These are phyloP conservation scores for Tinamus major DNA, from an alignment of 2,797 vertebrate species.

Conservation along the genomic window DNA sequence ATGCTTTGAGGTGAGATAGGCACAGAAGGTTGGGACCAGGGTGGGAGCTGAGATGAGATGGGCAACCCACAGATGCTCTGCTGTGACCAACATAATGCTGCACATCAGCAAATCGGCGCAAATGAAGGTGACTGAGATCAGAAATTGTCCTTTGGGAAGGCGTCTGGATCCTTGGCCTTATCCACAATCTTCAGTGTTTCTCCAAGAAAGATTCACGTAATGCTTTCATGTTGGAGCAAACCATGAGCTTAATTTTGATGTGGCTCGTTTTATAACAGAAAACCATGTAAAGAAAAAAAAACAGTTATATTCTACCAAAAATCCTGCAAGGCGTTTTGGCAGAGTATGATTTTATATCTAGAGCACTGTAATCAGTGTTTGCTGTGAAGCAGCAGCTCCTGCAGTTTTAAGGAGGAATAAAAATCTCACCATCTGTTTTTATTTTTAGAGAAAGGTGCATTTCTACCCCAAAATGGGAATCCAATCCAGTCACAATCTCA, in stretches of 20 bases:
- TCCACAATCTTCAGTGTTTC: neutral
- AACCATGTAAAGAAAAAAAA: neutral
- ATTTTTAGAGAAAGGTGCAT: neutral
- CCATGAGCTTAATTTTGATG: neutral
- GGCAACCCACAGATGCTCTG: neutral
- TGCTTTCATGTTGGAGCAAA: neutral
- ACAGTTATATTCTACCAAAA: neutral
- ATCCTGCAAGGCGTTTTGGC: neutral
- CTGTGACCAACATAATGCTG: neutral
- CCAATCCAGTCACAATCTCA: neutral
- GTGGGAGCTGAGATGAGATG: neutral
- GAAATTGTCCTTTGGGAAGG: neutral
- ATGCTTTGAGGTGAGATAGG: neutral
- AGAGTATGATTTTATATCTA: neutral
- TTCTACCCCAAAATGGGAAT: neutral
- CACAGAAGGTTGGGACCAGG: neutral
- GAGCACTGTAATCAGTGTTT: neutral
- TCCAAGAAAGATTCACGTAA: neutral
- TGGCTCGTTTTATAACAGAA: neutral
- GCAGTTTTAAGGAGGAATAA: neutral
- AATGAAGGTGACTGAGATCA: rapidly evolving
- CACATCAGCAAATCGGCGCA: neutral
- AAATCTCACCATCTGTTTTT: neutral
- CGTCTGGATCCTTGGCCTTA: neutral
- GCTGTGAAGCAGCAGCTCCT: neutral